Evolutionary conservation across 1,140 invertebrate species (phyloP), one percentile per base, ranked within the genome.

Genomic region (Steinernema khuongi): DNA sequence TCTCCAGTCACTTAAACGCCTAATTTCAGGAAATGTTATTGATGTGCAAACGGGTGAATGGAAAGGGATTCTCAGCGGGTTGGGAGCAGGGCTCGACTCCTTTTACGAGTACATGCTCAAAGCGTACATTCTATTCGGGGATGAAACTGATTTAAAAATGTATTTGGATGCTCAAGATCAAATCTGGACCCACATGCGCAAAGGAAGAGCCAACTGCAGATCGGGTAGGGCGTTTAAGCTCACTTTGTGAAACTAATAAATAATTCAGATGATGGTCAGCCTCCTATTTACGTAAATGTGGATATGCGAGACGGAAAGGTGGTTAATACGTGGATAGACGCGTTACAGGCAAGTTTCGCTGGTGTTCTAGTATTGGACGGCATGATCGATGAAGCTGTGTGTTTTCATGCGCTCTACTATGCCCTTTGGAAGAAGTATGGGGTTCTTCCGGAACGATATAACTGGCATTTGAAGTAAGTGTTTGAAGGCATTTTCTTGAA

Each of bases 341-440:
- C 90, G 1, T 82, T 91, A 7, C 90, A 80, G 74, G 81, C 82
- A 11, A 82, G 81, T 68, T 84, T 78, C 69, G 73, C 83, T 1
- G 84, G 81, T 33, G 73, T 85, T 28, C 81, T 90, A 88, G 89
- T 91, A 17, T 80, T 91, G 50, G 87, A 89, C 84, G 91, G 91
- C 74, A 90, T 91, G 84, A 86, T 91, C 70, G 90, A 91, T 79
- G 90, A 91, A 85, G 90, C 91, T 4, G 90, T 91, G 74, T 91
- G 90, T 83, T 86, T 87, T 19, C 91, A 91, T 84, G 90, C 90
- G 14, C 81, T 91, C 17, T 91, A 90, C 83, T 90, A 89, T 83
- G 85, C 88, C 26, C 89, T 91, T 70, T 91, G 90, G 90, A 87
- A 88, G 80, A 86, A 88, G 76, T 91, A 89, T 82, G 89, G 88